phyloP scores from a whole-genome alignment of 2,888 invertebrate genomes.

The Microplitis deprimator region DNA sequence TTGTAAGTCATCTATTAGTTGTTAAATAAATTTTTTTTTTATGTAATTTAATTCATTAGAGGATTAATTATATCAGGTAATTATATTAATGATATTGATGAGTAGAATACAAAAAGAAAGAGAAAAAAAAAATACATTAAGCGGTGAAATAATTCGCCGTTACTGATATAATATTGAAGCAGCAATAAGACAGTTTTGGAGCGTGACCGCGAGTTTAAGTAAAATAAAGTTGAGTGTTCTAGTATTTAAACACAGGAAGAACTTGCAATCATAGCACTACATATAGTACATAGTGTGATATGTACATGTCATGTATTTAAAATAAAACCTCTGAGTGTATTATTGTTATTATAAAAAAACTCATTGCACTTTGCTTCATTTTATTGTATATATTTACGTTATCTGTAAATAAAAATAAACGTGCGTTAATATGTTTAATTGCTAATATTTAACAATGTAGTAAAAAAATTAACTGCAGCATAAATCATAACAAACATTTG shows the following conservation, averaged over 20 bases:
- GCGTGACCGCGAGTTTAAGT: slow-evolving; percentile 61
- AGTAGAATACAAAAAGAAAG: slow-evolving; percentile 27
- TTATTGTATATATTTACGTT: background rate
- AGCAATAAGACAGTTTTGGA: slow-evolving; percentile 69
- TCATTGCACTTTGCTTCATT: slow-evolving; percentile 2
- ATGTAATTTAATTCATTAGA: background rate
- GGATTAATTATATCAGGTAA: slow-evolving; percentile 3
- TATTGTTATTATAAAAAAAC: slow-evolving; percentile 1
- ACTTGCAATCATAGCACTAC: slow-evolving; percentile 19
- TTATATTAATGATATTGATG: background rate
- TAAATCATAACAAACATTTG: no score
- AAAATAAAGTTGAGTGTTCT: slow-evolving; percentile 50
- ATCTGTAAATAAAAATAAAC: no score
- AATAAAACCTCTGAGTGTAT: background rate
- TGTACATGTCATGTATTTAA: background rate
- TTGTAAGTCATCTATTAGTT: no score
- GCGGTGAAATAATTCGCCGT: slow-evolving; percentile 58
- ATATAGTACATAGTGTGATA: background rate
- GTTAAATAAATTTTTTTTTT: no score
- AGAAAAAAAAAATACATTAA: slow-evolving; percentile 51
- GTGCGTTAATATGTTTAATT: no score
- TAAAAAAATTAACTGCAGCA: no score
- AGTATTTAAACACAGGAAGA: slow-evolving; percentile 54
- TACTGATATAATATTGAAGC: slow-evolving; percentile 65
- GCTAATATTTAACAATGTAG: no score